These are phyloP conservation scores for Seira sanloemensis DNA, from an alignment of 2,888 invertebrate genomes.

Conservation along the genomic window DNA sequence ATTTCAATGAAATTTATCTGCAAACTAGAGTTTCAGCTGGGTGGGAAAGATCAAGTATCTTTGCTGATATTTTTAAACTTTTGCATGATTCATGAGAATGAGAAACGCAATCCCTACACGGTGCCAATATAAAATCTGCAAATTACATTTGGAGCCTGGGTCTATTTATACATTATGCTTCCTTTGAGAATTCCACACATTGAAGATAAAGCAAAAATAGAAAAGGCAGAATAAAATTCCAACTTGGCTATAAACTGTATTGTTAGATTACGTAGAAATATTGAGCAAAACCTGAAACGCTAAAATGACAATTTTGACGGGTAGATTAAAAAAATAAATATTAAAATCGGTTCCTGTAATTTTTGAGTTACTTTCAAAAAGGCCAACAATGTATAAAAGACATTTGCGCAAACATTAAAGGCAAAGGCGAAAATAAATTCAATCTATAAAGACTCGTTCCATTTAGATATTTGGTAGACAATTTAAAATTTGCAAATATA, in stretches of 20 bases:
- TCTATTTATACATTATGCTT: too few species aligned
- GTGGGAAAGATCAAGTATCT: not conserved
- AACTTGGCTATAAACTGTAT: not conserved
- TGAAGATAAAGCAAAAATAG: not conserved
- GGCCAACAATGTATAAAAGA: too few species aligned
- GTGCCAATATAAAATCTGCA: not conserved
- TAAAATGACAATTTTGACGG: not conserved
- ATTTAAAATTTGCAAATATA: too few species aligned
- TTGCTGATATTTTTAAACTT: not conserved
- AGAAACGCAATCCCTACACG: not conserved
- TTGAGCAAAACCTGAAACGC: not conserved
- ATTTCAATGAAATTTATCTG: not conserved
- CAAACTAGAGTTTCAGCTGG: not conserved
- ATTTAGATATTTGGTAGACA: too few species aligned
- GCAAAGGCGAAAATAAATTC: too few species aligned
- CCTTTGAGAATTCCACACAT: not conserved
- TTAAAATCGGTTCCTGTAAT: too few species aligned
- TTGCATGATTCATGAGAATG: not conserved
- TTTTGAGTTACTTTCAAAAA: too few species aligned
- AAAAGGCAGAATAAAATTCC: not conserved
- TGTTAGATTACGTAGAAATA: not conserved
- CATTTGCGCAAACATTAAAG: too few species aligned
- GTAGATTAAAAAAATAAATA: slow-evolving; percentile 30
- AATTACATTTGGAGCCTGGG: not conserved
- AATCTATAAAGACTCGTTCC: too few species aligned